phyloP scores from a whole-genome alignment of 2,888 invertebrate genomes.

The Protophormia terraenovae region DNA sequence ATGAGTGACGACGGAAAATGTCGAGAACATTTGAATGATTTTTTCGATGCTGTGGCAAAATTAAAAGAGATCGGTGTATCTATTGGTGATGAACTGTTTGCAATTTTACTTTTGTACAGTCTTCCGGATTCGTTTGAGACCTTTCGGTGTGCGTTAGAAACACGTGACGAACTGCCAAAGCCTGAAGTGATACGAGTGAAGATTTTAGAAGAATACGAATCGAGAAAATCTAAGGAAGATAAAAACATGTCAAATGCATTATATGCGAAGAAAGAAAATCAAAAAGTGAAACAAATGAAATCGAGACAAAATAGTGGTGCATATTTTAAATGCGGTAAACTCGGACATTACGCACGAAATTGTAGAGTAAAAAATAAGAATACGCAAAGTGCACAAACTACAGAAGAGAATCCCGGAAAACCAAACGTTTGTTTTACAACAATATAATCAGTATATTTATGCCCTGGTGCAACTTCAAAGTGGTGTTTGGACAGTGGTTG shows the following conservation, averaged over 20 bases:
- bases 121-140: conserved; percentile 74
- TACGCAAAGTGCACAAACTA: conserved; percentile 16
- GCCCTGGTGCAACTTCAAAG: neutral
- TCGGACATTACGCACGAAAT: conserved; percentile 35
- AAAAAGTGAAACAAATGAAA: conserved; percentile 13
- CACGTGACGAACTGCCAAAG: conserved; percentile 72
- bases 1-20: conserved; percentile 75
- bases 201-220: conserved; percentile 66
- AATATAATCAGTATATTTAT: conserved; percentile 4
- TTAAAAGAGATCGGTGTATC: conserved; percentile 74
- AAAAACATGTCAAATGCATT: conserved; percentile 45
- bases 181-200: conserved; percentile 66
- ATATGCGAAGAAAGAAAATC: conserved; percentile 31
- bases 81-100: conserved; percentile 73
- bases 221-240: conserved; percentile 64
- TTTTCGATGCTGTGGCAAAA: conserved; percentile 77
- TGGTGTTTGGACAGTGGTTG: conserved; percentile 43
- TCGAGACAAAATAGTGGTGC: conserved; percentile 3
- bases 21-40: conserved; percentile 74
- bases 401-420: neutral
- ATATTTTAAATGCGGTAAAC: conserved; percentile 45
- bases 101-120: conserved; percentile 76
- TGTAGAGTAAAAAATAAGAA: conserved; percentile 18
- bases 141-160: conserved; percentile 76
- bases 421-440: conserved; percentile 23